Percentiles rank a stretch among this genome's conserved stretches.
Conservation (phyloP, 2,113 vertebrate genomes). For the Copsychus sechellarum region DNA sequence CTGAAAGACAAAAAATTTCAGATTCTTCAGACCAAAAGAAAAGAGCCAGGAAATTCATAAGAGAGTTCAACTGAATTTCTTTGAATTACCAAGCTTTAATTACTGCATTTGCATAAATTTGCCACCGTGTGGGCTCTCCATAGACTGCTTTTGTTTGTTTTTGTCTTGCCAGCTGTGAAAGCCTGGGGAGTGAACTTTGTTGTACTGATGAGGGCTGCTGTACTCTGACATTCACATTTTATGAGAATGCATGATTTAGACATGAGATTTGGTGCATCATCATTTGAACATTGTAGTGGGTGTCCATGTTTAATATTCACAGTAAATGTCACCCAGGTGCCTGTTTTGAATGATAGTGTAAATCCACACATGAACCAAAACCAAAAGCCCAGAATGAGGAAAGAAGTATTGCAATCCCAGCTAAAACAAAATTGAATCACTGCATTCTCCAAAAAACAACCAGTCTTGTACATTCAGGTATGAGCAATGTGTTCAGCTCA, state of each 20-base stretch:
- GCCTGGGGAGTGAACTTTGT: neutral
- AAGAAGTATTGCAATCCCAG: neutral
- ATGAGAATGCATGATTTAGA: neutral
- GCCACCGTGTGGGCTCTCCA: neutral
- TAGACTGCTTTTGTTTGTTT: neutral
- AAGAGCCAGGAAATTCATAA: neutral
- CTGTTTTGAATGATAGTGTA: neutral
- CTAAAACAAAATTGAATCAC: neutral
- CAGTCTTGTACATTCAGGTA: neutral
- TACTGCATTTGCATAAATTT: constrained; percentile 60
- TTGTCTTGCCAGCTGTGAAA: neutral
- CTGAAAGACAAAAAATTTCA: constrained; percentile 42
- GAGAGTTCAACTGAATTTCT: constrained; percentile 39
- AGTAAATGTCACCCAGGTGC: neutral
- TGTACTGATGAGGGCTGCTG: neutral
- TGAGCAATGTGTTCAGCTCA: neutral
- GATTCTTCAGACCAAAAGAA: constrained; percentile 12
- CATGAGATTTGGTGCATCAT: neutral
- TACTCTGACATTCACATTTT: neutral
- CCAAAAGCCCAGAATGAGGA: neutral
- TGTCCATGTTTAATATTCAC: neutral
- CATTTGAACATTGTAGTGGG: neutral
- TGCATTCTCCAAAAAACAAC: neutral
- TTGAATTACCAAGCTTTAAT: constrained; percentile 53
- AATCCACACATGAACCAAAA: neutral